Evolutionary conservation across 2,797 vertebrate genomes (phyloP).

Genomic region (Cichlasoma orientale): DNA sequence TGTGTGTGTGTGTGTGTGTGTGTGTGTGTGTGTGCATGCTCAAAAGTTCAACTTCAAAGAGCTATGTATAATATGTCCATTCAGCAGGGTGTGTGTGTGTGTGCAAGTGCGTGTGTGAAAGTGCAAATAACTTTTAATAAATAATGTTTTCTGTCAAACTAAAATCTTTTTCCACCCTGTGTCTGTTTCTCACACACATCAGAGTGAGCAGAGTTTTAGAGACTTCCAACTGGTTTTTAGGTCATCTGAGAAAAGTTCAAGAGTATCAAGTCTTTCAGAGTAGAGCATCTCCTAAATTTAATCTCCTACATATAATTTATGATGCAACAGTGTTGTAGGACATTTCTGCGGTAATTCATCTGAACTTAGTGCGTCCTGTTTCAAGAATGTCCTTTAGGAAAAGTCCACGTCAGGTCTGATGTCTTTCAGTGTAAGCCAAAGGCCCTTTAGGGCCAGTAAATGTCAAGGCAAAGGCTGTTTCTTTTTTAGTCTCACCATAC

Average conservation of each 20-base stretch:
- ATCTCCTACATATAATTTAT: not conserved
- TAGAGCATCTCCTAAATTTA: not conserved
- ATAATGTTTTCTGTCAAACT: slow-evolving; percentile 28
- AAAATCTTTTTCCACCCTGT: not conserved
- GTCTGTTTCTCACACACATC: slow-evolving; percentile 5
- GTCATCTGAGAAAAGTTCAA: slow-evolving; percentile 11
- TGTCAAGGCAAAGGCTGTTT: not conserved
- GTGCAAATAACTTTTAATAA: slow-evolving; percentile 43
- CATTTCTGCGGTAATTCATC: not conserved
- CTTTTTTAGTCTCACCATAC: not conserved
- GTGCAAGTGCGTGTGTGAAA: slow-evolving; percentile 16
- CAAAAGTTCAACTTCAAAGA: slow-evolving; percentile 72
- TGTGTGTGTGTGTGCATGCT: slow-evolving; percentile 26
- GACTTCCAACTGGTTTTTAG: slow-evolving; percentile 22
- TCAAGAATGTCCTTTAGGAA: not conserved
- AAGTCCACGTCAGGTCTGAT: not conserved
- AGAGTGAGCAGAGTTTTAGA: slow-evolving; percentile 14
- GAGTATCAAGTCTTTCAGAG: not conserved
- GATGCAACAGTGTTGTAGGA: not conserved
- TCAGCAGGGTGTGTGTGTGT: slow-evolving; percentile 31
- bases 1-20: not conserved
- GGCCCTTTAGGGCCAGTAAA: not conserved
- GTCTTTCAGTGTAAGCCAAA: not conserved
- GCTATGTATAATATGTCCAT: slow-evolving; percentile 50
- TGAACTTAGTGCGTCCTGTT: not conserved